These are phyloP conservation scores for Apostichopus japonicus DNA, from an alignment of 35 echinoderm and acorn worm genomes.

Conservation along the genomic window DNA sequence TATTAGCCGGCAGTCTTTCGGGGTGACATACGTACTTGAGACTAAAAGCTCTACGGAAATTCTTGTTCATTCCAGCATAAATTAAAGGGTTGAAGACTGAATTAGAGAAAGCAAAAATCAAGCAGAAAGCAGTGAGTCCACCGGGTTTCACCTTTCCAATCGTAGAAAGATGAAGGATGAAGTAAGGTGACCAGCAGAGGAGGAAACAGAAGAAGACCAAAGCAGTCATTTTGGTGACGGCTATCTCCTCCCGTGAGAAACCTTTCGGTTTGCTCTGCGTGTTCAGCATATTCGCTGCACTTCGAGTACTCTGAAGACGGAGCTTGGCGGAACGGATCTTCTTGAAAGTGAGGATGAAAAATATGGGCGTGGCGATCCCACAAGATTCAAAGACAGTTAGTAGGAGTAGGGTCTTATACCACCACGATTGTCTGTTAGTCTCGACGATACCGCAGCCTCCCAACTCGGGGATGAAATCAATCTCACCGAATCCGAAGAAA, in stretches of 20 bases:
- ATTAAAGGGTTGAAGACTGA: constrained; percentile 9
- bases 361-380: constrained; percentile 16
- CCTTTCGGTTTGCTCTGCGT: not conserved
- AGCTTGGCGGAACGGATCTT: constrained; percentile 9
- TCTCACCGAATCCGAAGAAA: constrained; percentile 27
- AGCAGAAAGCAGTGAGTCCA: not conserved
- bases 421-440: not conserved
- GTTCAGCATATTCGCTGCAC: not conserved
- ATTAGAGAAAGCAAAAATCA: constrained; percentile 7
- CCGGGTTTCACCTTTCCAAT: not conserved
- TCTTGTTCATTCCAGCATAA: constrained; percentile 38
- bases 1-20: not conserved
- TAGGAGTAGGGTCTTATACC: constrained; percentile 26
- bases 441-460: constrained; percentile 30
- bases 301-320: not conserved
- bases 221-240: constrained; percentile 30
- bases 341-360: constrained; percentile 5
- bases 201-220: constrained; percentile 26
- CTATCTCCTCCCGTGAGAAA: constrained; percentile 16
- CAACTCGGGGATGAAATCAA: constrained; percentile 39
- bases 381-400: constrained; percentile 2
- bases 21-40: not conserved
- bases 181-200: constrained; percentile 34
- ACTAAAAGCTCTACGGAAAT: not conserved
- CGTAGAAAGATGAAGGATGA: constrained; percentile 15